Conservation (phyloP, 2,888 invertebrate species). For the Chloroclysta siterata region DNA sequence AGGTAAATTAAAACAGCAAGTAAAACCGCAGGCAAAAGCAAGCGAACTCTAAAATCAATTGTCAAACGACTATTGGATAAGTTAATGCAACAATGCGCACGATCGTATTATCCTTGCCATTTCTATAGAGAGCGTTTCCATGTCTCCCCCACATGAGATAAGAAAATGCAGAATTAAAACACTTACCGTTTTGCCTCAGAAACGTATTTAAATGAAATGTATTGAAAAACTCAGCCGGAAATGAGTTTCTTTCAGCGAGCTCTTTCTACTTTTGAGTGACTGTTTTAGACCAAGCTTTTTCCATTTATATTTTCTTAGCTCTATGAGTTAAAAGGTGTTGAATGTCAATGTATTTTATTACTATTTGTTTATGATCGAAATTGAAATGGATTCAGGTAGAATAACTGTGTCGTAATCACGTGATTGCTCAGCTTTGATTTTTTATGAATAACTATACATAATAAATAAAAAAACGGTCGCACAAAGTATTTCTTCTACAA, state of each 20-base stretch:
- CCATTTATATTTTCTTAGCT: conserved; percentile 55
- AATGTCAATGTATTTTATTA: neutral
- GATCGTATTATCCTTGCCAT: conserved; percentile 8
- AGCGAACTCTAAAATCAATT: neutral
- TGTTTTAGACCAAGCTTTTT: conserved; percentile 64
- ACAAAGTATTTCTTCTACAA: no score
- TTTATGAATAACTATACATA: no score
- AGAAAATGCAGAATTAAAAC: conserved; percentile 75
- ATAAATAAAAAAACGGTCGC: no score
- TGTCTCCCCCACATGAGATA: conserved; percentile 68
- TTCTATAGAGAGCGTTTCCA: conserved; percentile 56
- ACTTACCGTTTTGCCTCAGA: conserved; percentile 67
- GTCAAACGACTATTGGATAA: conserved; percentile 15
- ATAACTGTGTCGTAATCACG: no score
- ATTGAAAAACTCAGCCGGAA: conserved; percentile 80
- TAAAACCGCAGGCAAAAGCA: neutral
- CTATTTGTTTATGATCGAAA: neutral
- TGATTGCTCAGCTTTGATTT: no score
- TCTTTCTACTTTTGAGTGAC: conserved; percentile 70
- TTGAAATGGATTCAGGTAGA: no score
- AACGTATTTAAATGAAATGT: conserved; percentile 83
- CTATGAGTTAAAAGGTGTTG: conserved; percentile 15
- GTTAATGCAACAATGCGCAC: conserved; percentile 15
- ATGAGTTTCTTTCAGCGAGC: conserved; percentile 80
- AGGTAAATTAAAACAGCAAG: neutral